These are phyloP conservation scores for Poecile atricapillus DNA, from an alignment of 2,113 vertebrate species.

Conservation along the genomic window DNA sequence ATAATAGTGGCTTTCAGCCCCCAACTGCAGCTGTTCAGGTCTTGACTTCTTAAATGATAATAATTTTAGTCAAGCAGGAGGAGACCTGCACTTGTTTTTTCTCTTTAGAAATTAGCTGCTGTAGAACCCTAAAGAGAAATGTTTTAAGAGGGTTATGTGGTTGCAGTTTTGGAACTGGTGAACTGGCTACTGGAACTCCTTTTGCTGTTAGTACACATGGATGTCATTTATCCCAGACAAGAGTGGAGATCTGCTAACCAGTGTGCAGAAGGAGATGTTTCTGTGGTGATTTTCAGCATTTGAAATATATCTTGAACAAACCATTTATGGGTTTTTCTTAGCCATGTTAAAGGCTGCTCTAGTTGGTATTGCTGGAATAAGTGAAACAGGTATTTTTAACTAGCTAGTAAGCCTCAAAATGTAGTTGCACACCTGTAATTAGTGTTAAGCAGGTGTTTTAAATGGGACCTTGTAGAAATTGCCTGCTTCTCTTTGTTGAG, in stretches of 20 bases:
- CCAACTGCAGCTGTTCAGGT: constrained; percentile 3
- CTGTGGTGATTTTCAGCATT: background rate
- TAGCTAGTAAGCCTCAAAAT: background rate
- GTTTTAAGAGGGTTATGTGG: background rate
- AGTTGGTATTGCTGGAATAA: background rate
- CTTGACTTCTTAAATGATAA: constrained; percentile 28
- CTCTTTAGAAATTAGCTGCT: constrained; percentile 8
- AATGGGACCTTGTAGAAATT: background rate
- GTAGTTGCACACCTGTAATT: background rate
- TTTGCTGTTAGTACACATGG: background rate
- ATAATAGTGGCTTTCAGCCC: background rate
- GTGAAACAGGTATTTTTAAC: background rate
- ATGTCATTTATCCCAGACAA: background rate
- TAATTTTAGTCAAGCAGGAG: constrained; percentile 23
- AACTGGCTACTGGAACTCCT: background rate
- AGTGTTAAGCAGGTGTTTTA: background rate
- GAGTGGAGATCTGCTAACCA: background rate
- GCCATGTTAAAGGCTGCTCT: background rate
- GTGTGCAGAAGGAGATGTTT: background rate
- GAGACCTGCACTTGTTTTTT: background rate
- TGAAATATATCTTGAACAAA: background rate
- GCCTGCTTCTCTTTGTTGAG: background rate
- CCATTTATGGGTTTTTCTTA: background rate
- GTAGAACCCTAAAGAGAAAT: background rate
- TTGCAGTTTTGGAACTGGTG: background rate